These are phyloP conservation scores for Cordilura impudica DNA, from an alignment of 2,888 invertebrate species.

Conservation along the genomic window DNA sequence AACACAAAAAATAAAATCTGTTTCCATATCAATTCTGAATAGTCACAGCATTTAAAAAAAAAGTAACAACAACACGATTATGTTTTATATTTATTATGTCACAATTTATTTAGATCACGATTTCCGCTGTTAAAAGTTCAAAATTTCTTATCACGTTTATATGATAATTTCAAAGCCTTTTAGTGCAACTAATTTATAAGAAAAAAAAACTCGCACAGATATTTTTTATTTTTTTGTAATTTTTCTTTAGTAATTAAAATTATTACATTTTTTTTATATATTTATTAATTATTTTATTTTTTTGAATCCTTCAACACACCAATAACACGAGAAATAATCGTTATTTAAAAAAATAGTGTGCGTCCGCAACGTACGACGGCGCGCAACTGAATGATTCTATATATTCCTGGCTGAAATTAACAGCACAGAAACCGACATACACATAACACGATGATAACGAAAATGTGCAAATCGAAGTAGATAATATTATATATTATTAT, in stretches of 20 bases:
- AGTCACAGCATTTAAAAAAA: background rate
- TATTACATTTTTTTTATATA: no score
- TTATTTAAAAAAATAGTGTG: slow-evolving; percentile 63
- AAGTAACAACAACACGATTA: background rate
- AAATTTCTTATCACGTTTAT: slow-evolving; percentile 43
- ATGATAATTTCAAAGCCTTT: slow-evolving; percentile 47
- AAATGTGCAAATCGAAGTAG: slow-evolving; percentile 52
- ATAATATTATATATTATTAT: slow-evolving; percentile 23
- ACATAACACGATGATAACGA: slow-evolving; percentile 36
- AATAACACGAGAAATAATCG: slow-evolving; percentile 43
- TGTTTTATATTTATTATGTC: background rate
- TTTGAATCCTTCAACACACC: slow-evolving; percentile 54
- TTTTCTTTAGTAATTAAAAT: background rate
- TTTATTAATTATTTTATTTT: no score
- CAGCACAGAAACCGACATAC: slow-evolving; percentile 26
- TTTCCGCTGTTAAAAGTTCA: slow-evolving; percentile 35
- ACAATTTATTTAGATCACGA: slow-evolving; percentile 49
- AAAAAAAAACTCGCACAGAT: slow-evolving; percentile 30
- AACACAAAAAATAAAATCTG: background rate
- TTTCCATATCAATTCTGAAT: background rate
- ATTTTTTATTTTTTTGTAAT: background rate
- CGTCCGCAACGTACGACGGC: slow-evolving; percentile 78
- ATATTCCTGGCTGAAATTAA: slow-evolving; percentile 49
- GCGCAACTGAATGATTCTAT: slow-evolving; percentile 76
- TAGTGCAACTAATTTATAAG: background rate